Evolutionary conservation across 30 jellyfish, hydroid and myxozoan genomes (phyloP).

Genomic region (Pseudorhiza aurosa): DNA sequence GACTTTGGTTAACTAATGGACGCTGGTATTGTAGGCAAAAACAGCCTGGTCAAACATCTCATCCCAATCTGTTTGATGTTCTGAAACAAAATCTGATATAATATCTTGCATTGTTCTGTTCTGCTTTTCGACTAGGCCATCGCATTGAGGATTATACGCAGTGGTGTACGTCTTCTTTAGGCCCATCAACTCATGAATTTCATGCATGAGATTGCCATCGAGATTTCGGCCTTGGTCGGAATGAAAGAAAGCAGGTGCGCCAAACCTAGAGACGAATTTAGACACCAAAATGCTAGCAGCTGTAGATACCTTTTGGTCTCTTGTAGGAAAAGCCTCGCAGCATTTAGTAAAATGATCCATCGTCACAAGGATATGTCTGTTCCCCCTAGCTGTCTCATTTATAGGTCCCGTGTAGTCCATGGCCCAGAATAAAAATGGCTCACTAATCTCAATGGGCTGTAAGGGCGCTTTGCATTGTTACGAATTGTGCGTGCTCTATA

Average conservation of each 20-base stretch:
- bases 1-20: no score
- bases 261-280: slow-evolving; percentile 14
- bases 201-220: slow-evolving; percentile 36
- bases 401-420: slow-evolving; percentile 49
- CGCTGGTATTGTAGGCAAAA: no score
- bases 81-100: background rate
- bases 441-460: slow-evolving; percentile 17
- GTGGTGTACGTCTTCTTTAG: no score
- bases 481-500: no score
- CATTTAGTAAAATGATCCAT: no score
- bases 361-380: slow-evolving; percentile 41
- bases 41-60: slow-evolving; percentile 9
- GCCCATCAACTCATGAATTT: no score
- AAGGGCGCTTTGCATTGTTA: slow-evolving; percentile 8
- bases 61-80: slow-evolving; percentile 24
- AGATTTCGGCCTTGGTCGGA: slow-evolving; percentile 43
- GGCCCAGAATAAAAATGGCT: no score
- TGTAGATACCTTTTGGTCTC: slow-evolving; percentile 37
- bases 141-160: no score
- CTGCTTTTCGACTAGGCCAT: slow-evolving; percentile 29
- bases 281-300: slow-evolving; percentile 51
- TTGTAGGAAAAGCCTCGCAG: slow-evolving; percentile 46
- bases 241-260: no score
- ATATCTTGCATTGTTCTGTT: slow-evolving; percentile 17
- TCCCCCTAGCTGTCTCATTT: slow-evolving; percentile 26